phyloP scores from a whole-genome alignment of 2,797 vertebrate species.

The Astyanax mexicanus region DNA sequence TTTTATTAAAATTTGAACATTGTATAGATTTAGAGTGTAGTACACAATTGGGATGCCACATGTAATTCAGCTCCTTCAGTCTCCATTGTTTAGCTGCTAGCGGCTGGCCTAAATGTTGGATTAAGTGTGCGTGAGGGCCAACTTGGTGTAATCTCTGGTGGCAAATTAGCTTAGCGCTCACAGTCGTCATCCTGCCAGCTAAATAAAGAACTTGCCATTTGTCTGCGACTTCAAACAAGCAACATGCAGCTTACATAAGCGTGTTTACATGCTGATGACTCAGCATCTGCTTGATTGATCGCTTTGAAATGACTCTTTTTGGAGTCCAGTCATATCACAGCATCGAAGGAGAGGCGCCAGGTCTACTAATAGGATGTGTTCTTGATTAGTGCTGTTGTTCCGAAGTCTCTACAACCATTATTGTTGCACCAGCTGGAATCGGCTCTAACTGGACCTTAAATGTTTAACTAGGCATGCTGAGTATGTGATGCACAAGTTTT shows the following conservation, averaged over 20 bases:
- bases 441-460: background rate
- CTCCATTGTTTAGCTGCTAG: background rate
- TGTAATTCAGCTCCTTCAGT: background rate
- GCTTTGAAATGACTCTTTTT: background rate
- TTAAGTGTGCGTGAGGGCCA: background rate
- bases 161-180: constrained; percentile 7
- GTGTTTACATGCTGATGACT: background rate
- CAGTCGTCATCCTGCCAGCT: background rate
- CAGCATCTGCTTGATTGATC: background rate
- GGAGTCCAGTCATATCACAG: background rate
- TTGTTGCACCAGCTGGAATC: background rate
- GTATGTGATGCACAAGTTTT: too few species aligned
- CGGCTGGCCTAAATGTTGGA: background rate
- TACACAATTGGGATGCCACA: background rate
- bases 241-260: background rate
- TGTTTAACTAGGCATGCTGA: background rate
- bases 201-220: background rate
- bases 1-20: too few species aligned
- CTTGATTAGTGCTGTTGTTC: background rate
- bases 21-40: too few species aligned
- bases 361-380: background rate
- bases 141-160: background rate
- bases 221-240: background rate
- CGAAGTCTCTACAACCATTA: too few species aligned
- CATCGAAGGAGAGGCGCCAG: background rate